Base-by-base conservation (phyloP, 2,113 vertebrate species). In the Plestiodon gilberti region DNA sequence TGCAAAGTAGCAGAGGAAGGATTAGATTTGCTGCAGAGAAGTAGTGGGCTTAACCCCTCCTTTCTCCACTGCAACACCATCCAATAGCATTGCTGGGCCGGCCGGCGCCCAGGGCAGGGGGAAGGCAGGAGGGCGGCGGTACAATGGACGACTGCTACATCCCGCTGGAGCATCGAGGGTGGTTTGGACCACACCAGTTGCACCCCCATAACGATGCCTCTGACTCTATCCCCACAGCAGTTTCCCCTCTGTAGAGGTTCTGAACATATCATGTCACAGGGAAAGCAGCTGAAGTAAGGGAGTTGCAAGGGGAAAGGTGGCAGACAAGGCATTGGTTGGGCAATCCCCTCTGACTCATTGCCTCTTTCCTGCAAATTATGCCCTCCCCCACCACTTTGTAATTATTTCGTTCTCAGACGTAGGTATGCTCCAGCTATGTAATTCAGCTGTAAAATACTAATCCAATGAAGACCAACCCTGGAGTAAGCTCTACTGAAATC, bases 401-500 rank as follows among this genome's bases (percentile, higher is more conserved):
- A 74, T 25, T 43, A 43, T 23, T 57, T 57, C 5, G 23, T 74
- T 73, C 3, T 23, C 71, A 74, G 20, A 25, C 38, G 9, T 4
- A 74, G 71, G 30, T 67, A 28, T 74, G 71, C 6, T 43, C 22
- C 22, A 43, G 25, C 9, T 35, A 23, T 8, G 17, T 71, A 74
- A 20, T 38, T 74, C 22, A 43, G 6, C 33, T 15, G 5, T 38
- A 35, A n/a, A 13, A 70, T 4, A 70, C 17, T 30, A 35, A 18
- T 38, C n/a, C n/a, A 1, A 70, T 18, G 15, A 35, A 70, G 33
- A 70, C 33, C 18, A 6, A 4, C 67, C 17, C 70, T 40, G 70
- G 70, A 40, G 35, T 73, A 23, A 22, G 1, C 22, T 38, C 70
- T 18, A 90, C 65, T 87, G 89, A 92, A 33, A 48, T 48, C 4